Conservation (phyloP, 1,140 invertebrate genomes). For the Drosophila guanche region DNA sequence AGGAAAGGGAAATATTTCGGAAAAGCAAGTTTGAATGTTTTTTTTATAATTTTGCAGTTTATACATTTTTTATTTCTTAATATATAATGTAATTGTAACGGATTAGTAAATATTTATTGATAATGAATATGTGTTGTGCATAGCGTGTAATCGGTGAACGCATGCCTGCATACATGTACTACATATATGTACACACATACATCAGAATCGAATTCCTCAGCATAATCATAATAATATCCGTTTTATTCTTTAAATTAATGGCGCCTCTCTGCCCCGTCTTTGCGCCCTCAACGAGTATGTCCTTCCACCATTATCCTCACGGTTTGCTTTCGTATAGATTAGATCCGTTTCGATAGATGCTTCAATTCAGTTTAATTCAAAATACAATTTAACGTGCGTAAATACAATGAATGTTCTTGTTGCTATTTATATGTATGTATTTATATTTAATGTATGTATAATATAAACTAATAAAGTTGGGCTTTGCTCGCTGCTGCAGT, state of each 20-base stretch:
- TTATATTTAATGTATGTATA: slow-evolving; percentile 14
- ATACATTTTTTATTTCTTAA: slow-evolving; percentile 74
- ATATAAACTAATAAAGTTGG: slow-evolving; percentile 39
- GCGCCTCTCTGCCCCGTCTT: slow-evolving; percentile 6
- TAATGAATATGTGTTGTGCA: slow-evolving; percentile 37
- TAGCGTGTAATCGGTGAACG: slow-evolving; percentile 47
- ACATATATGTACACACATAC: slow-evolving; percentile 31
- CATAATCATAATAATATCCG: slow-evolving; percentile 7
- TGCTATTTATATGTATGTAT: slow-evolving; percentile 16
- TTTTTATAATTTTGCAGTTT: slow-evolving; percentile 81
- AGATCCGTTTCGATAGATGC: slow-evolving; percentile 18
- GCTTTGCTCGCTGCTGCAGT: slow-evolving; percentile 14
- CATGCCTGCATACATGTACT: slow-evolving; percentile 30
- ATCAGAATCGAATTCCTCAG: slow-evolving; percentile 16
- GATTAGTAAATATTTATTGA: slow-evolving; percentile 54
- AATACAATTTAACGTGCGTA: slow-evolving; percentile 45
- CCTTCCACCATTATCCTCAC: neutral
- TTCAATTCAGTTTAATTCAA: slow-evolving; percentile 46
- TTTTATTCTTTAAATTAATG: slow-evolving; percentile 59
- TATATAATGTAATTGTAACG: slow-evolving; percentile 66
- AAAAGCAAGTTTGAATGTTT: slow-evolving; percentile 22
- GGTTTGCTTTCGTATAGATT: slow-evolving; percentile 27
- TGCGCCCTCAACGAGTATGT: slow-evolving; percentile 1
- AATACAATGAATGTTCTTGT: slow-evolving; percentile 40
- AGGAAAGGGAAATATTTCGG: neutral